Conservation (phyloP, 2,113 vertebrate species). For the Maccullochella peelii region DNA sequence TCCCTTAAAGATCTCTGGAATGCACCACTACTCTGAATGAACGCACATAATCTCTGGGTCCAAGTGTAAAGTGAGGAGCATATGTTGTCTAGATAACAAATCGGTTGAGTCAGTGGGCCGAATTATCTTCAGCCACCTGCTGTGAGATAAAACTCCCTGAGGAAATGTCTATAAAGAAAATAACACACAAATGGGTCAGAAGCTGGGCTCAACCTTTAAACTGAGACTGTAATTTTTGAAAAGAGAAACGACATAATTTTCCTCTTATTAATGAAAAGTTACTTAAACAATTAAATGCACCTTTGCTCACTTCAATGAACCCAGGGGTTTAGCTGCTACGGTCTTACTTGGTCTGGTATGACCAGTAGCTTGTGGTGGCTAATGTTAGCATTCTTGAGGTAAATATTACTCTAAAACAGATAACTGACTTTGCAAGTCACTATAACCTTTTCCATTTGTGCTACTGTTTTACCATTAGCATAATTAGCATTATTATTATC, state of each 20-base stretch:
- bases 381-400: background rate
- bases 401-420: background rate
- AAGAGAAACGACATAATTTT: too few relatives aligned
- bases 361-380: background rate
- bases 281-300: background rate
- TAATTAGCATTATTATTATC: too few relatives aligned
- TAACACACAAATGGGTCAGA: background rate
- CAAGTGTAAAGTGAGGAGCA: slow-evolving; percentile 9
- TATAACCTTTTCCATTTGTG: background rate
- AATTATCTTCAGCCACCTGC: slow-evolving; percentile 20
- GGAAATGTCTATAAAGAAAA: background rate
- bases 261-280: background rate
- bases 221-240: background rate
- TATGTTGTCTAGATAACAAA: slow-evolving; percentile 24
- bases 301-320: background rate
- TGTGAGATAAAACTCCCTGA: background rate
- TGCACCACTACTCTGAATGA: background rate
- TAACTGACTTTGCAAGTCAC: background rate
- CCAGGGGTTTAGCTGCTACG: background rate
- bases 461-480: too few relatives aligned
- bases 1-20: slow-evolving; percentile 36
- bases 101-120: background rate
- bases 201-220: background rate
- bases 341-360: too few relatives aligned
- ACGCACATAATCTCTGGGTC: slow-evolving; percentile 1